Evolutionary conservation across 2,888 invertebrate species (phyloP), one percentile per base, ranked within the genome.

Genomic region (Bimastos eiseni): DNA sequence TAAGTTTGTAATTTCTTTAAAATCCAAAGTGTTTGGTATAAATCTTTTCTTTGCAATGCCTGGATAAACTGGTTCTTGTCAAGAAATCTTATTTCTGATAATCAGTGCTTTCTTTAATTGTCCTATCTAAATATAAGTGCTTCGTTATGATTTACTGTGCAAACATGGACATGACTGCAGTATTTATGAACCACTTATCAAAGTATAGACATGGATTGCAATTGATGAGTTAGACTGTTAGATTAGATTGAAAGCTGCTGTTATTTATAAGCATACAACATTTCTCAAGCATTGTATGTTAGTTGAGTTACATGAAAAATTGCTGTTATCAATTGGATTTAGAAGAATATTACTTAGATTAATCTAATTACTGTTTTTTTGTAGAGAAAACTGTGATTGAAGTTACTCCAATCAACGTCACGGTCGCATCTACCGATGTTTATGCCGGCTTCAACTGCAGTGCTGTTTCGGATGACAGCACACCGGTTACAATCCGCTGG

Each of bases 381-480:
- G 24, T 37, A 86, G 86, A 86, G 37, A 86, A 86, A 37, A 86
- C 86, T 24, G 86, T 36, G 86, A 86, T 86, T 34, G 37, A 34
- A 24, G 86, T 37, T 37, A 36, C 37, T 86, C 86, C 86, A 34
- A 24, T 86, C 86, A 8, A 86, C 86, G 86, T 86, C 86, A 34
- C 33, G 17, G 86, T 86, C 17, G 37, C 34, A 11, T 11, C 86
- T 37, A n/a, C 33, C 30, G 44, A 49, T 5, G 37, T 36, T 37
- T 41, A 36, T 38, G 89, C 44, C 21, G 33, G 84, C 83, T 90
- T 92, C 88, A 90, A 41, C 19, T 92, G 92, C 41, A 21, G 41
- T 34, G 91, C 89, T 8, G 33, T 34, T 37, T 91, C 92, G 5
- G 92, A 92, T 55, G 90, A 90, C 55, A 92, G 92, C 90, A 92